phyloP scores from a whole-genome alignment of 1,140 invertebrate genomes.

The Anoplophora glabripennis region DNA sequence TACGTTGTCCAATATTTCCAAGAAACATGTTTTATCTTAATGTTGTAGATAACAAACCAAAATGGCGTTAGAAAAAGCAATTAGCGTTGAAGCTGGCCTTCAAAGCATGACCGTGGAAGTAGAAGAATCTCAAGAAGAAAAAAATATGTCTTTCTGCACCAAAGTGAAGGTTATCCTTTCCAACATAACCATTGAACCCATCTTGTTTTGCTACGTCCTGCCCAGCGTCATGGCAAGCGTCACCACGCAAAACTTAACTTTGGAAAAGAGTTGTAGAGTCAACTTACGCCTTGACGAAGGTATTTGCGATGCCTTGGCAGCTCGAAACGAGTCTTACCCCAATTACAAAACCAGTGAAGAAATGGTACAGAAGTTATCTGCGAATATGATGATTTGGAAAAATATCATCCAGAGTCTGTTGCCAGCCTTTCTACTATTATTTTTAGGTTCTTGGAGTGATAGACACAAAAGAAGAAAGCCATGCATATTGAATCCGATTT shows the following conservation, averaged over 20 bases:
- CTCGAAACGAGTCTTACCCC: slow-evolving; percentile 50
- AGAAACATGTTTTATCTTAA: too few species aligned
- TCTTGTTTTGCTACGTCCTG: slow-evolving; percentile 54
- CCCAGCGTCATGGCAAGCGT: slow-evolving; percentile 53
- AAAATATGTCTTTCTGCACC: slow-evolving; percentile 22
- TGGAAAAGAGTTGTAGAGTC: slow-evolving; percentile 64
- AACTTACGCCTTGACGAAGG: slow-evolving; percentile 56
- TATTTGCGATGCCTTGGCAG: slow-evolving; percentile 58
- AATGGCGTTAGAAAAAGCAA: slow-evolving; percentile 35
- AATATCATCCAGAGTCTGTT: slow-evolving; percentile 57
- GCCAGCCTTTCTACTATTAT: slow-evolving; percentile 55
- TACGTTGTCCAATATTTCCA: too few species aligned
- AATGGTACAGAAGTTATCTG: slow-evolving; percentile 54
- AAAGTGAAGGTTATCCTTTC: slow-evolving; percentile 31
- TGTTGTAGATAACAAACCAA: background rate
- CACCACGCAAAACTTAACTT: slow-evolving; percentile 57
- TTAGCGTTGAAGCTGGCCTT: slow-evolving; percentile 32
- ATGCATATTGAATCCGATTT: slow-evolving; percentile 55
- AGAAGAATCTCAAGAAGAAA: slow-evolving; percentile 2
- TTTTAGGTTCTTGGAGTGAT: slow-evolving; percentile 63
- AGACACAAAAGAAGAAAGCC: slow-evolving; percentile 58
- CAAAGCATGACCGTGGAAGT: slow-evolving; percentile 17
- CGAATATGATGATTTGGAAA: slow-evolving; percentile 58
- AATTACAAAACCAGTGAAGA: slow-evolving; percentile 51
- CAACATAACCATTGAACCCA: slow-evolving; percentile 56